Evolutionary conservation across 2,888 invertebrate genomes (phyloP).

Genomic region (Diachrysia chrysitis): DNA sequence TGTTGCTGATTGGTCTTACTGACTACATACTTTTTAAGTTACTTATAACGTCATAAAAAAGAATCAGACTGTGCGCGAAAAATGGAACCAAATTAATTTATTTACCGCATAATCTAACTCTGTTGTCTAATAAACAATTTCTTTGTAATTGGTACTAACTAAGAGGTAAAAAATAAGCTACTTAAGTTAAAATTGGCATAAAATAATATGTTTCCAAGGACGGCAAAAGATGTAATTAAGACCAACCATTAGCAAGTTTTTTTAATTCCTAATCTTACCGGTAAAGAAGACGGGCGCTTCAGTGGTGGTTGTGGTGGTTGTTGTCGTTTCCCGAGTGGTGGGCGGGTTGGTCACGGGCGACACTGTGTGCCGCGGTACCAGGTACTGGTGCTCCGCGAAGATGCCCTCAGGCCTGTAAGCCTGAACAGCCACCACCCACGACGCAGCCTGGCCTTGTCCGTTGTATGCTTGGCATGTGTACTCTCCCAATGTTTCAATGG

Average conservation of each 20-base stretch:
- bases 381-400: slow-evolving; percentile 63
- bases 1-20: slow-evolving; percentile 31
- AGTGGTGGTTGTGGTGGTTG: slow-evolving; percentile 59
- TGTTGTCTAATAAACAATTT: no score
- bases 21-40: background rate
- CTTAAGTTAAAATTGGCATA: no score
- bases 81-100: no score
- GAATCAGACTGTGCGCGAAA: no score
- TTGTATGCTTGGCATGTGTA: slow-evolving; percentile 98
- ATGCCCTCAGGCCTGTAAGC: slow-evolving; percentile 92
- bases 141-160: no score
- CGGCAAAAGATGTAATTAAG: slow-evolving; percentile 12
- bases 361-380: slow-evolving; percentile 61
- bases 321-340: slow-evolving; percentile 39
- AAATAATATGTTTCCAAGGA: background rate
- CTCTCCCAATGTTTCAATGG: slow-evolving; percentile 92
- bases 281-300: slow-evolving; percentile 68
- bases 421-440: slow-evolving; percentile 93
- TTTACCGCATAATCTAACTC: no score
- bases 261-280: slow-evolving; percentile 73
- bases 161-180: no score
- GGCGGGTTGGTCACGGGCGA: slow-evolving; percentile 59
- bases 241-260: slow-evolving; percentile 24
- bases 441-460: slow-evolving; percentile 93
- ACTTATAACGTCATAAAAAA: no score